A percentile compares a stretch with the other conserved stretches of the same genome.
These are phyloP conservation scores for Peromyscus attwateri DNA, from an alignment of 2,797 vertebrate species.

Conservation along the genomic window DNA sequence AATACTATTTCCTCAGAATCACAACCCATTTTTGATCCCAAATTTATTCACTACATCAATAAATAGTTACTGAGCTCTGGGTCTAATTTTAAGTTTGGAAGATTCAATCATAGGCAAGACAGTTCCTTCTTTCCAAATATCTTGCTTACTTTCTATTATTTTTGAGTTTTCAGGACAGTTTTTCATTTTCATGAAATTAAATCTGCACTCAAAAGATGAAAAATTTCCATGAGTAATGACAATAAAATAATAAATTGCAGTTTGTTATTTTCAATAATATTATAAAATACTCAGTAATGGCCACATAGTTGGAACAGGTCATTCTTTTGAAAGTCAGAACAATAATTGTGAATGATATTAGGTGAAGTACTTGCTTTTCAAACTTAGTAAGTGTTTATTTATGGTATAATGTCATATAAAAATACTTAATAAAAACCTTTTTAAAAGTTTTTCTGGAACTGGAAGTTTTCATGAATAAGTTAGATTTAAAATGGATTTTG, in stretches of 20 bases:
- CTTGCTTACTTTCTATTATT: constrained; percentile 23
- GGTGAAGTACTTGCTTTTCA: background rate
- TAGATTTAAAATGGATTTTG: constrained; percentile 40
- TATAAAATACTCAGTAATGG: constrained; percentile 22
- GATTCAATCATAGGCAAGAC: constrained; percentile 13
- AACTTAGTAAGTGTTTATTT: background rate
- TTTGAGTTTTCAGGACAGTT: constrained; percentile 41
- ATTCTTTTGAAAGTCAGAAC: constrained; percentile 24
- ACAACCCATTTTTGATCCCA: constrained; percentile 1
- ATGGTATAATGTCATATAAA: background rate
- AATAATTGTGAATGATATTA: background rate
- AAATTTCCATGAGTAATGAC: background rate
- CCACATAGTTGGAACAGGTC: background rate
- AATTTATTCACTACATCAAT: background rate
- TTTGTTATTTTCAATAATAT: constrained; percentile 48
- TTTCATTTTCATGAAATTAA: constrained; percentile 47
- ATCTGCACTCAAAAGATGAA: background rate
- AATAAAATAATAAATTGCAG: constrained; percentile 26
- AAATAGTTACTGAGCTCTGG: background rate
- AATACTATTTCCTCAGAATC: constrained; percentile 33
- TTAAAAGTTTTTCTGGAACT: background rate
- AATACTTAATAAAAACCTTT: background rate
- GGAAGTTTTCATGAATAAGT: constrained; percentile 40
- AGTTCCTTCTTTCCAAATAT: constrained; percentile 13
- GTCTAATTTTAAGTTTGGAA: constrained; percentile 7